Evolutionary conservation across 2,888 invertebrate genomes (phyloP).

Genomic region (Idaea straminata): DNA sequence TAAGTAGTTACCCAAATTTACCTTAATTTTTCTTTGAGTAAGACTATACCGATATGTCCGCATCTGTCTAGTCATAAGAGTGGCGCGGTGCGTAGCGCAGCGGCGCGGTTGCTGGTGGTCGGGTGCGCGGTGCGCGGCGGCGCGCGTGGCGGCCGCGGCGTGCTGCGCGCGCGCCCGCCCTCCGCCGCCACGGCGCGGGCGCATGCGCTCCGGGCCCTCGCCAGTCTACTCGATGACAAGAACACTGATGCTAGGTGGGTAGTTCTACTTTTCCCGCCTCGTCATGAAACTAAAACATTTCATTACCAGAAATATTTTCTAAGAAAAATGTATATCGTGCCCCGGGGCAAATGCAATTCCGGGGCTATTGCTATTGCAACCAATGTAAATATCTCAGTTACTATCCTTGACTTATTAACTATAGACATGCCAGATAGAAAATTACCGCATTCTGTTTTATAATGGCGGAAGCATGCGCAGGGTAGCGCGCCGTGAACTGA

Average conservation of each 20-base stretch:
- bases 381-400: too few relatives aligned
- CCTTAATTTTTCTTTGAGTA: too few relatives aligned
- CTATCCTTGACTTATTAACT: too few relatives aligned
- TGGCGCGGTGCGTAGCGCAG: constrained; percentile 82
- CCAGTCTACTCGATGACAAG: constrained; percentile 76
- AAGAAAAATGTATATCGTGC: too few relatives aligned
- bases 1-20: too few relatives aligned
- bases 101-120: constrained; percentile 82
- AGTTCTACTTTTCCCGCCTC: neutral
- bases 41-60: neutral
- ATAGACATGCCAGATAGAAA: too few relatives aligned
- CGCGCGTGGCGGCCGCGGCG: constrained; percentile 77
- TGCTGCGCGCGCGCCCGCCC: constrained; percentile 74
- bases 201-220: constrained; percentile 68
- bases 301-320: too few relatives aligned
- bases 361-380: too few relatives aligned
- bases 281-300: neutral
- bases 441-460: too few relatives aligned
- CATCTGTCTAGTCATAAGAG: constrained; percentile 81
- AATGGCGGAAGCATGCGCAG: too few relatives aligned
- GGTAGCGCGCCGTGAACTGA: too few relatives aligned
- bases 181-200: constrained; percentile 69
- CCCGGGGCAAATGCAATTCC: too few relatives aligned
- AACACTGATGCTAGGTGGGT: constrained; percentile 71
- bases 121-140: constrained; percentile 74